phyloP scores from a whole-genome alignment of 2,797 vertebrate genomes.

The Gambusia yucatana region DNA sequence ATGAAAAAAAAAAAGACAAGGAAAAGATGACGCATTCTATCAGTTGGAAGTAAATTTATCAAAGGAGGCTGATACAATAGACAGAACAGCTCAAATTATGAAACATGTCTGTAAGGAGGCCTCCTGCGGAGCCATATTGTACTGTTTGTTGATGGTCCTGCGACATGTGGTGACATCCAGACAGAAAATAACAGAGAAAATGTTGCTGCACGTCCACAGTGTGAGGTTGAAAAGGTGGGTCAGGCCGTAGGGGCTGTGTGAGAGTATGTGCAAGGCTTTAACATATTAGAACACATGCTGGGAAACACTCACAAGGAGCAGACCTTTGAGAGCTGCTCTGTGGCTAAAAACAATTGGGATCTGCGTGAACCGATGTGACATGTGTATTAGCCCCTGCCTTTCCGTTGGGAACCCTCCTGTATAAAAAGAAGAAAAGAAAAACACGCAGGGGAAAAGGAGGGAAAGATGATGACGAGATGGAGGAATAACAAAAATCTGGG shows the following conservation, averaged over 20 bases:
- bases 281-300: slow-evolving; percentile 41
- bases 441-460: slow-evolving; percentile 4
- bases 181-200: slow-evolving; percentile 38
- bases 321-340: slow-evolving; percentile 53
- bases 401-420: slow-evolving; percentile 59
- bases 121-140: slow-evolving; percentile 79
- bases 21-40: slow-evolving; percentile 78
- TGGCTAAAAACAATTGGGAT: slow-evolving; percentile 78
- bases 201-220: slow-evolving; percentile 31
- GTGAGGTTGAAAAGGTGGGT: slow-evolving; percentile 13
- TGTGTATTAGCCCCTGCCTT: slow-evolving; percentile 66
- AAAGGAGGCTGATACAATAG: slow-evolving; percentile 79
- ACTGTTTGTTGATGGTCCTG: slow-evolving; percentile 69
- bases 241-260: slow-evolving; percentile 23
- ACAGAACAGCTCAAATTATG: slow-evolving; percentile 71
- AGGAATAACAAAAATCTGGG: not conserved
- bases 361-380: slow-evolving; percentile 75
- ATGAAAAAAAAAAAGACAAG: slow-evolving; percentile 52
- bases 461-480: slow-evolving; percentile 4
- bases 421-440: slow-evolving; percentile 22
- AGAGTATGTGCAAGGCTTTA: slow-evolving; percentile 34
- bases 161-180: slow-evolving; percentile 51
- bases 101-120: slow-evolving; percentile 68
- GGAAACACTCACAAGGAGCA: slow-evolving; percentile 41
- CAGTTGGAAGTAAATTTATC: slow-evolving; percentile 80